A percentile compares a stretch with the other conserved stretches of the same genome.
Conservation (phyloP, 30 jellyfish, hydroid and myxozoan genomes). For the Haliclystus octoradiatus region DNA sequence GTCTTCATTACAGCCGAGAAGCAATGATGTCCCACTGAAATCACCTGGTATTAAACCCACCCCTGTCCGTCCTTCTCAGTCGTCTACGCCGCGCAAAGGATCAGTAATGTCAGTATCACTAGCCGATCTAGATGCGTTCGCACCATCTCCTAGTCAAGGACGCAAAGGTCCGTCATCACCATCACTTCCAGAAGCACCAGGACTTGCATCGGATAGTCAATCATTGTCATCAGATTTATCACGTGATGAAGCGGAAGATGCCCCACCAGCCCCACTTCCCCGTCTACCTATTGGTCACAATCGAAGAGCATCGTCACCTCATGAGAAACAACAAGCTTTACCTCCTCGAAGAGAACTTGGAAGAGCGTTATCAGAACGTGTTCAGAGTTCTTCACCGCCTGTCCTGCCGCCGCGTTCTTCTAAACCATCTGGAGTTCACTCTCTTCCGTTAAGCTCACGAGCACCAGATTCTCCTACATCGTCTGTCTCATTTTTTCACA, state of each 20-base stretch:
- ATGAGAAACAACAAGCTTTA: background rate
- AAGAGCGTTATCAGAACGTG: background rate
- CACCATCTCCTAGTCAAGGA: constrained; percentile 15
- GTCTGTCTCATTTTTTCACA: background rate
- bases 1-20: constrained; percentile 40
- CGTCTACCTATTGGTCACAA: constrained; percentile 19
- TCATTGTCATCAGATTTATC: too few relatives aligned
- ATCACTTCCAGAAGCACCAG: constrained; percentile 28
- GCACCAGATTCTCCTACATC: constrained; percentile 13
- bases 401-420: constrained; percentile 60
- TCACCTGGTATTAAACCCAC: constrained; percentile 99
- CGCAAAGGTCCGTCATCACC: constrained; percentile 12
- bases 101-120: constrained; percentile 15
- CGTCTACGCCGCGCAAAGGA: too few relatives aligned
- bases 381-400: constrained; percentile 25
- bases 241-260: constrained; percentile 10
- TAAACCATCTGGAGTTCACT: constrained; percentile 10
- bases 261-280: constrained; percentile 62
- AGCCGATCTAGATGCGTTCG: constrained; percentile 13
- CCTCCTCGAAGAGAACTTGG: constrained; percentile 2
- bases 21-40: constrained; percentile 57
- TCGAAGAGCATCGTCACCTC: background rate
- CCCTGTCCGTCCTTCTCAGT: too few relatives aligned
- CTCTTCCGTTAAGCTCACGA: constrained; percentile 12
- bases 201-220: constrained; percentile 10